These are phyloP conservation scores for Aphelinus certus DNA, from an alignment of 1,140 invertebrate genomes.

Conservation along the genomic window DNA sequence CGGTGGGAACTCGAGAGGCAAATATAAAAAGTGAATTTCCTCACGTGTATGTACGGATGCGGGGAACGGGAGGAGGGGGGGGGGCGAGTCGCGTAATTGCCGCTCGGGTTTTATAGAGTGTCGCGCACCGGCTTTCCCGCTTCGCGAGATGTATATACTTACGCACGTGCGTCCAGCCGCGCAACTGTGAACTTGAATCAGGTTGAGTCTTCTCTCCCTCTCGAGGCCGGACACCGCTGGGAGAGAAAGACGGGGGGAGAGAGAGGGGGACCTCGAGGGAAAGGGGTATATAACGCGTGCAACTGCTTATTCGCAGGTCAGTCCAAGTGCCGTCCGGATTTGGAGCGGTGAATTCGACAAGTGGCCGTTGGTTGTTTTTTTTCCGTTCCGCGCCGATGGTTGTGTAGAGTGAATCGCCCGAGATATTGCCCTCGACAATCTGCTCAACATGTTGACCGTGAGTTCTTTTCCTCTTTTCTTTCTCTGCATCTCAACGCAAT, in stretches of 20 bases:
- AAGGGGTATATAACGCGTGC: conserved; percentile 32
- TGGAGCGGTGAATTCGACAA: background rate
- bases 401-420: background rate
- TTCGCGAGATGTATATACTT: background rate
- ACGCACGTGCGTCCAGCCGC: background rate
- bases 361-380: background rate
- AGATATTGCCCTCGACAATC: background rate
- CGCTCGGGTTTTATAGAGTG: no score
- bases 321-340: conserved; percentile 20
- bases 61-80: no score
- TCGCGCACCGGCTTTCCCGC: background rate
- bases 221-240: background rate
- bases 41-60: no score
- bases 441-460: conserved; percentile 28
- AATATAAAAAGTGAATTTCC: no score
- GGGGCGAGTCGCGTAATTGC: no score
- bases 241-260: no score
- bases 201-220: conserved; percentile 11
- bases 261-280: conserved; percentile 10
- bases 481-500: no score
- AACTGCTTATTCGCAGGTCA: conserved; percentile 31
- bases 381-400: background rate
- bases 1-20: no score
- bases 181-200: conserved; percentile 20
- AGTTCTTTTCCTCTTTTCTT: conserved; percentile 8